Base-by-base conservation (phyloP, 1,140 invertebrate genomes). In the Holcopasites calliopsidis region DNA sequence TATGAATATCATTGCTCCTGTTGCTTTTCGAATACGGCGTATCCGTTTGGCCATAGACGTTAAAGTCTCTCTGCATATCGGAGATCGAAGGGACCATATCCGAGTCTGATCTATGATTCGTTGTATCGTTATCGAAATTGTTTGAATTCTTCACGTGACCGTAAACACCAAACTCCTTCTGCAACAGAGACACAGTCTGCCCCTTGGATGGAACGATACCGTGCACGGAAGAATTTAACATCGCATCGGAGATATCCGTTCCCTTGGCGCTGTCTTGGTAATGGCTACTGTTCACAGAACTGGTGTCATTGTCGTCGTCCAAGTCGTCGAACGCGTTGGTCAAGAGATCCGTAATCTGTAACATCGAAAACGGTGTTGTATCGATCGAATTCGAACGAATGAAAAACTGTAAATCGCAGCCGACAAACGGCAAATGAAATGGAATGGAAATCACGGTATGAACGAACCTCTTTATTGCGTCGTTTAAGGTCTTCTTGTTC, bases 401-500 rank as follows among this genome's bases (percentile, higher is more conserved):
- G 8, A 28, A 0, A 50, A 60, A 57, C 26, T 13, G 38, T 23
- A 16, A 0, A 16, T n/a, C n/a, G n/a, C n/a, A n/a, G n/a, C n/a
- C n/a, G n/a, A n/a, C n/a, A n/a, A n/a, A n/a, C n/a, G n/a, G n/a
- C n/a, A 47, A n/a, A 28, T 11, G 28, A 40, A 28, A 3, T 38
- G 13, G 18, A 11, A 26, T 13, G 23, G 10, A 64, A 58, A 50
- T 44, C 16, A 23, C 64, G 50, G 50, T 71, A 61, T n/a, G n/a
- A 55, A 8, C 77, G 66, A 82, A 92, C 91, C 86, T 91, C 89
- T 80, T 89, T 85, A 50, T 89, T 83, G 68, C 88, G 85, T 80
- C 85, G 85, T 69, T 87, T 87, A 64, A 87, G 76, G 54, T 92
- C 90, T 70, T 91, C 88, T 65, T 90, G 85, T 52, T 91, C 89